Percentiles rank a stretch among this genome's conserved stretches.
Conservation (phyloP, 2,113 vertebrate species). For the Camarhynchus parvulus region DNA sequence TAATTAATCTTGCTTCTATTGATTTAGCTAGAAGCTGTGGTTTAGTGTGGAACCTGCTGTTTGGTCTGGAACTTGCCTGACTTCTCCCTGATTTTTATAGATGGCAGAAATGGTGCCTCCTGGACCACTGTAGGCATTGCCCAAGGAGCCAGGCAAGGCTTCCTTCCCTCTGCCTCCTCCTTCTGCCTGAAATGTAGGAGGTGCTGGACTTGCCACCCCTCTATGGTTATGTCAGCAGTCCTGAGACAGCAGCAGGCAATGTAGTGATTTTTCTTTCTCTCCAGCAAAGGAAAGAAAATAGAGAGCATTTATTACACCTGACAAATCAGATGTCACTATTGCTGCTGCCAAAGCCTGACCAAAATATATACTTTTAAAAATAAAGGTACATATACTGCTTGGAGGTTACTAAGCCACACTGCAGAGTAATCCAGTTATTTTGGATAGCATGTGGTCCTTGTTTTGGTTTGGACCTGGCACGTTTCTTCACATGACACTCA, state of each 20-base stretch:
- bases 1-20: slow-evolving; percentile 32
- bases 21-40: slow-evolving; percentile 21
- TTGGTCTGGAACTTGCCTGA: neutral
- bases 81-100: neutral
- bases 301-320: neutral
- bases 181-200: neutral
- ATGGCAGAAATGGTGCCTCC: neutral
- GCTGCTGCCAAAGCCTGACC: neutral
- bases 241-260: neutral
- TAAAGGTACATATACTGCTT: neutral
- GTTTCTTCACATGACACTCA: neutral
- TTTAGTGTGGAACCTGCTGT: neutral
- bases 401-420: neutral
- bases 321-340: neutral
- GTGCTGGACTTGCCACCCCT: neutral
- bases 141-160: neutral
- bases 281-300: neutral
- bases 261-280: neutral
- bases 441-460: neutral
- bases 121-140: neutral
- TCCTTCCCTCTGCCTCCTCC: neutral
- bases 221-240: neutral
- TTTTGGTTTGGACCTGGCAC: neutral
- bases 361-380: neutral
- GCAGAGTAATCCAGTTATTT: neutral